Base-by-base conservation (phyloP, 2,888 invertebrate species). In the Epicampocera succincta region DNA sequence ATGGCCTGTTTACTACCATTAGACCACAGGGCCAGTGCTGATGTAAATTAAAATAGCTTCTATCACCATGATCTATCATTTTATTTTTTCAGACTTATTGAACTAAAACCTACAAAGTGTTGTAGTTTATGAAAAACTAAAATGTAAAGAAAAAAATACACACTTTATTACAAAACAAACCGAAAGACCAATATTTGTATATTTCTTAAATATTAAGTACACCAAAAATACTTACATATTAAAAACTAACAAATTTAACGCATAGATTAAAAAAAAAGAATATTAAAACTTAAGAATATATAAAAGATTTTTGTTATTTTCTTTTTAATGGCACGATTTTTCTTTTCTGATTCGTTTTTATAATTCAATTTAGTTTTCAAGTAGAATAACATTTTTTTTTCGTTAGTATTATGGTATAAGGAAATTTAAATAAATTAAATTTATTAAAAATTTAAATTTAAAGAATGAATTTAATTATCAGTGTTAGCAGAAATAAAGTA, bases 111-210 rank as follows among this genome's bases (percentile, higher is more conserved):
- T 58, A 3, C 15, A 74, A 56, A 63, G 61, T 83, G 66, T 73
- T 63, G 65, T 42, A 72, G 60, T 13, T 74, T 13, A 33, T 44
- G 42, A 50, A 58, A 73, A 56, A 19, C 21, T 44, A 15, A 48
- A 38, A 17, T 21, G 21, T 52, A 66, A 71, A 66, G 38, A n/a
- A 12, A 19, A 25, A 48, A 42, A 15, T 11, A 40, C 33, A 29
- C 21, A 74, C 25, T 52, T 19, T 54, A 61, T 21, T 6, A 15
- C 40, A 58, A 50, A 69, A 58, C 50, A 80, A 61, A 71, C 33
- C 48, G 11, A 77, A 79, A 71, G 75, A 80, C 73, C 80, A 84
- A 80, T 80, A 80, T 80, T 80, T 81, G 68, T 78, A 77, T 52
- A 56, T 60, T 68, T 68, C 52, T 56, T 65, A 58, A 58, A 56